A percentile compares a stretch with the other conserved stretches of the same genome.
Conservation (phyloP, 1,140 invertebrate genomes). For the Wasmannia auropunctata region DNA sequence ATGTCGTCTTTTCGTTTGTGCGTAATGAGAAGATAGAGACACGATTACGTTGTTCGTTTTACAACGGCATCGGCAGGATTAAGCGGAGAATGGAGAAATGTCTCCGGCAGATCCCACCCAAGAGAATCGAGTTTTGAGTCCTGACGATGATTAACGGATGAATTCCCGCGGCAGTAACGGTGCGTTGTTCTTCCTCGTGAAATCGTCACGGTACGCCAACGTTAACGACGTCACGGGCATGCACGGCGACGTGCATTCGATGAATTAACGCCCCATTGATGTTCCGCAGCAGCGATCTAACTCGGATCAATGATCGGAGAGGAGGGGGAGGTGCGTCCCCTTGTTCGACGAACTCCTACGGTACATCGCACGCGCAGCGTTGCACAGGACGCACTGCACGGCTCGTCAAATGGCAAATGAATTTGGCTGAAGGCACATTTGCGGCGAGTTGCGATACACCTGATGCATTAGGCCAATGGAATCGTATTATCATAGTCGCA, state of each 20-base stretch:
- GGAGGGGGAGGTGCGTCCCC: no score
- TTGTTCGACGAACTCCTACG: constrained; percentile 46
- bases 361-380: constrained; percentile 21
- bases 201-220: constrained; percentile 68
- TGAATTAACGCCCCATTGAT: constrained; percentile 73
- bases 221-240: constrained; percentile 67
- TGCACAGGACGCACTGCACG: neutral
- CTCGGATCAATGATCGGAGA: constrained; percentile 65
- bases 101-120: neutral
- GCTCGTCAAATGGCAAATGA: constrained; percentile 49
- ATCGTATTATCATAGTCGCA: constrained; percentile 1
- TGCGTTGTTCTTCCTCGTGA: constrained; percentile 63
- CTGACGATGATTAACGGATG: constrained; percentile 65
- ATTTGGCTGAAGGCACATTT: constrained; percentile 40
- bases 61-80: constrained; percentile 15
- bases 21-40: neutral
- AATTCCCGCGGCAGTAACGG: constrained; percentile 38
- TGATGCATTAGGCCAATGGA: constrained; percentile 42
- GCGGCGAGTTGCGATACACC: constrained; percentile 32
- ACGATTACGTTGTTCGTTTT: constrained; percentile 25
- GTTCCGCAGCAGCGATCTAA: constrained; percentile 63
- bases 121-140: constrained; percentile 62
- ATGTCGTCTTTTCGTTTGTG: neutral
- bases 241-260: constrained; percentile 59
- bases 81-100: constrained; percentile 31